A percentile compares a stretch with the other conserved stretches of the same genome.
Conservation (phyloP, 2,797 vertebrate species). For the Microctenopoma steveboyesi region DNA sequence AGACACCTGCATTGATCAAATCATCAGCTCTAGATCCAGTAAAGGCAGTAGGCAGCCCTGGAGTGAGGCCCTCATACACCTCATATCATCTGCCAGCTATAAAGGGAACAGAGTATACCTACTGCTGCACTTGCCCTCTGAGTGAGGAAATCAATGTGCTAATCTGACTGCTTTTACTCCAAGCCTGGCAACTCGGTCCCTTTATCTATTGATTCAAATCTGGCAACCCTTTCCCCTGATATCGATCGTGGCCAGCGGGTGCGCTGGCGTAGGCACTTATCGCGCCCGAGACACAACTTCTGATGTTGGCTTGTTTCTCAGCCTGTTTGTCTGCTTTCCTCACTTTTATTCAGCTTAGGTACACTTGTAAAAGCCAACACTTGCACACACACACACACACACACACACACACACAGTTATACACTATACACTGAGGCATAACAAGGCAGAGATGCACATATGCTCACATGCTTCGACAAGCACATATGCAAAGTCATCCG, state of each 20-base stretch:
- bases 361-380: slow-evolving; percentile 14
- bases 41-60: slow-evolving; percentile 2
- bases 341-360: slow-evolving; percentile 14
- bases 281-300: slow-evolving; percentile 19
- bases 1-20: neutral
- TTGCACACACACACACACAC: neutral
- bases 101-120: slow-evolving; percentile 28
- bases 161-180: slow-evolving; percentile 69
- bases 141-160: slow-evolving; percentile 66
- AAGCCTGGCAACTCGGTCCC: slow-evolving; percentile 53
- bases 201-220: slow-evolving; percentile 54
- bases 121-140: slow-evolving; percentile 41
- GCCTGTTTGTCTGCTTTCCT: slow-evolving; percentile 4
- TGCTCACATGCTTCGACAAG: slow-evolving; percentile 34
- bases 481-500: slow-evolving; percentile 45
- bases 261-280: slow-evolving; percentile 26
- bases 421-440: neutral
- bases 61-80: slow-evolving; percentile 7
- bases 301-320: slow-evolving; percentile 5
- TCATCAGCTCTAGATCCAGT: neutral
- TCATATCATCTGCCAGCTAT: slow-evolving; percentile 16
- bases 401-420: slow-evolving; percentile 7
- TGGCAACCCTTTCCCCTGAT: slow-evolving; percentile 43
- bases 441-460: slow-evolving; percentile 32
- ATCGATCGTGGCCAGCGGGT: slow-evolving; percentile 43